Percentiles rank a stretch among this genome's conserved stretches.
These are phyloP conservation scores for Anorthoa munda DNA, from an alignment of 2,888 invertebrate genomes.

Conservation along the genomic window DNA sequence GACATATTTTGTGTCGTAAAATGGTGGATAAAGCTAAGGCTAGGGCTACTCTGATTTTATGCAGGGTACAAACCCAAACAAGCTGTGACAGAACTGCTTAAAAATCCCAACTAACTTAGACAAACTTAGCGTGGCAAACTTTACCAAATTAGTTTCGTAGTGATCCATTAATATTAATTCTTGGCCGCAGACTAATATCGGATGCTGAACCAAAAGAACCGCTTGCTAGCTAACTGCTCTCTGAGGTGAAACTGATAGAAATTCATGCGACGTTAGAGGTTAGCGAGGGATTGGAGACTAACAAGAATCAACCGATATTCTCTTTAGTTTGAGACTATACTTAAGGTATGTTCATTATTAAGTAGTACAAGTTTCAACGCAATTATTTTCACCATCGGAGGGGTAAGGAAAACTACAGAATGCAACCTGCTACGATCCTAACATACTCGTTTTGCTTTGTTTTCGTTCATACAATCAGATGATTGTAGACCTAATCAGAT, in stretches of 20 bases:
- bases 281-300: conserved; percentile 27
- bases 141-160: conserved; percentile 54
- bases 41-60: background rate
- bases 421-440: no score
- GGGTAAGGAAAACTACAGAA: no score
- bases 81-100: conserved; percentile 35
- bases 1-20: background rate
- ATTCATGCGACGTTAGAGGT: conserved; percentile 59
- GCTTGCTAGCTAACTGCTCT: conserved; percentile 44
- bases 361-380: background rate
- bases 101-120: conserved; percentile 41
- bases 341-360: background rate
- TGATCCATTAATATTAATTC: conserved; percentile 61
- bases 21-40: background rate
- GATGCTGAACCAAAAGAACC: conserved; percentile 42
- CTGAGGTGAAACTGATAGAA: conserved; percentile 59
- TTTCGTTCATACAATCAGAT: no score
- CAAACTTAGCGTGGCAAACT: conserved; percentile 30
- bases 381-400: background rate
- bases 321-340: conserved; percentile 19
- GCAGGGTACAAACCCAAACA: conserved; percentile 15
- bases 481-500: no score
- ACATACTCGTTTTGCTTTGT: no score
- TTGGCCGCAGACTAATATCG: conserved; percentile 46
- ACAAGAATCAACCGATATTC: conserved; percentile 46